A percentile compares a stretch with the other conserved stretches of the same genome.
These are phyloP conservation scores for Bolinopsis microptera DNA, from an alignment of 37 sponge, comb jelly and placozoan genomes.

Conservation along the genomic window DNA sequence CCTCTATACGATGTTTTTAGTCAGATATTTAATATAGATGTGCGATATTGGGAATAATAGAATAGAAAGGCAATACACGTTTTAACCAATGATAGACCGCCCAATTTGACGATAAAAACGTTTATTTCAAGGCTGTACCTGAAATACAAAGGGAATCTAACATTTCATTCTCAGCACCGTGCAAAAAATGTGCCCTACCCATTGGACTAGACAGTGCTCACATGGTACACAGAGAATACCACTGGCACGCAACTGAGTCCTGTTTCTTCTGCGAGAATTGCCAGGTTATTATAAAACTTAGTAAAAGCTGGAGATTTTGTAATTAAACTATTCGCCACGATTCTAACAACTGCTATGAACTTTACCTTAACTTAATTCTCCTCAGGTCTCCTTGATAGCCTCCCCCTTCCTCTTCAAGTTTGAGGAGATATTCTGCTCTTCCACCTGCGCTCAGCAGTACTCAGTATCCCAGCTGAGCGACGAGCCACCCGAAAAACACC, in stretches of 20 bases:
- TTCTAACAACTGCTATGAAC: too few species aligned
- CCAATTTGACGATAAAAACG: too few species aligned
- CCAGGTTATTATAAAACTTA: conserved; percentile 46
- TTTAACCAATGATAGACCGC: too few species aligned
- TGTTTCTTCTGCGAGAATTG: conserved; percentile 64
- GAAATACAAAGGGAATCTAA: too few species aligned
- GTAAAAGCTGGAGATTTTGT: too few species aligned
- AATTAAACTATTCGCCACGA: too few species aligned
- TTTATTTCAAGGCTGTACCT: too few species aligned
- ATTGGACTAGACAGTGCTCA: conserved; percentile 60
- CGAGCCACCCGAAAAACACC: background rate
- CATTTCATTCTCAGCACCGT: conserved; percentile 15
- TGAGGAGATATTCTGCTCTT: conserved; percentile 61
- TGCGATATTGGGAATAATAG: background rate
- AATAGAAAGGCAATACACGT: background rate
- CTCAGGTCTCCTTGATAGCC: conserved; percentile 32
- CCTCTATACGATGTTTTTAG: too few species aligned
- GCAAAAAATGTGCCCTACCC: conserved; percentile 47
- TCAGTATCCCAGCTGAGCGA: background rate
- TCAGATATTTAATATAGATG: background rate
- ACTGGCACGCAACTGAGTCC: conserved; percentile 66
- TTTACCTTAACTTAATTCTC: too few species aligned
- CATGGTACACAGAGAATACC: conserved; percentile 57
- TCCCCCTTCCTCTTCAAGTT: conserved; percentile 54
- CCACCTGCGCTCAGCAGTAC: conserved; percentile 39